A percentile compares a stretch with the other conserved stretches of the same genome.
Evolutionary conservation across 53 echinoderm and acorn worm genomes (phyloP).

Genomic region (Zoroaster sp.): DNA sequence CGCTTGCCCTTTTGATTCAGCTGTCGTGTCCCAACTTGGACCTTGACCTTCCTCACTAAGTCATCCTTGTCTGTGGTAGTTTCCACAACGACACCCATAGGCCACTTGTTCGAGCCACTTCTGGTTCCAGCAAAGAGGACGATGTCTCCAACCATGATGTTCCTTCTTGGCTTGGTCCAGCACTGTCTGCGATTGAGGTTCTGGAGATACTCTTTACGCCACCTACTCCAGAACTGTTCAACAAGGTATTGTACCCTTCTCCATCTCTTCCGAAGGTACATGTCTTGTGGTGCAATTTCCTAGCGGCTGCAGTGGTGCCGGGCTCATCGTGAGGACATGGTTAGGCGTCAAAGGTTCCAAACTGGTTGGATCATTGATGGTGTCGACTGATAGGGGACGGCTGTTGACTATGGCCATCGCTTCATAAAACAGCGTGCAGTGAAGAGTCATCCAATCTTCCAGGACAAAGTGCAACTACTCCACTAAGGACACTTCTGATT

Average conservation of each 20-base stretch:
- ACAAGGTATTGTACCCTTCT: no score
- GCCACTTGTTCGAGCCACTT: neutral
- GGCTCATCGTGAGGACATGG: constrained; percentile 54
- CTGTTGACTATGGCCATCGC: neutral
- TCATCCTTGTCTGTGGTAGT: no score
- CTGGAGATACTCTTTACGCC: constrained; percentile 58
- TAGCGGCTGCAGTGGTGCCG: constrained; percentile 27
- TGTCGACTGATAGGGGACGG: neutral
- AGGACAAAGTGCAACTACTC: neutral
- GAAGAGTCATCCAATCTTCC: no score
- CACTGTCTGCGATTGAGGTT: neutral
- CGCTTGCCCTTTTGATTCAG: constrained; percentile 12
- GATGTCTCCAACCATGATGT: no score
- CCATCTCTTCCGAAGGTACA: no score
- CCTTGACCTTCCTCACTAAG: constrained; percentile 10
- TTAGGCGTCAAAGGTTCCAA: constrained; percentile 61
- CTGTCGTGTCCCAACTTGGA: constrained; percentile 20
- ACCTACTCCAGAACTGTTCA: no score
- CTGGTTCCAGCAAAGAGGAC: neutral
- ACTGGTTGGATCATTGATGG: neutral
- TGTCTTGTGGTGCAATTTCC: no score
- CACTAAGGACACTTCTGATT: constrained; percentile 34
- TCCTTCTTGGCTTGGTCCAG: neutral
- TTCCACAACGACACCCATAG: neutral
- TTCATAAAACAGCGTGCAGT: no score